phyloP scores from a whole-genome alignment of 2,113 vertebrate genomes.

The Edolisoma coerulescens region DNA sequence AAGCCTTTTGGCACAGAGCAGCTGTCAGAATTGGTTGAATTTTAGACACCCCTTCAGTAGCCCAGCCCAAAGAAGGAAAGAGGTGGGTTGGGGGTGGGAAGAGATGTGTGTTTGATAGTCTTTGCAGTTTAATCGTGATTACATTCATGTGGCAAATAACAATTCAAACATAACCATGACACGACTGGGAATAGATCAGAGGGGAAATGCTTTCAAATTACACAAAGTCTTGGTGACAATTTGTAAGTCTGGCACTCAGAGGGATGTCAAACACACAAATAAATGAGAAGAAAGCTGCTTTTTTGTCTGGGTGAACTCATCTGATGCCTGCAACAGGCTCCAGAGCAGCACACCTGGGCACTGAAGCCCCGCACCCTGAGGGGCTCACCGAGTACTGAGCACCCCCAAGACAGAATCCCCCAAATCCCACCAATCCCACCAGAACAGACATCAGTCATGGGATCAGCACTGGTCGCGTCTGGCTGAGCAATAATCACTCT shows the following conservation, averaged over 20 bases:
- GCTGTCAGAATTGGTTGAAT: constrained; percentile 54
- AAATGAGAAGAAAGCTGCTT: not conserved
- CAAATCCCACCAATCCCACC: not conserved
- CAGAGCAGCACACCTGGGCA: not conserved
- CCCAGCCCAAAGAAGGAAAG: not conserved
- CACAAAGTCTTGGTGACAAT: not conserved
- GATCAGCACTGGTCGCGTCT: not conserved
- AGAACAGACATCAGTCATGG: not conserved
- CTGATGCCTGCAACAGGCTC: not conserved
- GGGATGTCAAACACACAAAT: not conserved
- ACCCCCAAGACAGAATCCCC: not conserved
- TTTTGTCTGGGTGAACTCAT: not conserved
- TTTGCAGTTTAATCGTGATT: not conserved
- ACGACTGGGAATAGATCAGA: not conserved
- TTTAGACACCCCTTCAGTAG: constrained; percentile 24
- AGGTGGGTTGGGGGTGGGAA: not conserved
- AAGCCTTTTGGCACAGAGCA: constrained; percentile 54
- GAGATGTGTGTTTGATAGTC: not conserved
- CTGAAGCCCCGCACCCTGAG: not conserved
- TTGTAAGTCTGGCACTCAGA: not conserved
- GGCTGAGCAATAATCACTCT: not conserved
- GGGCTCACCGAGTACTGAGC: not conserved
- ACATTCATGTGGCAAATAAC: not conserved
- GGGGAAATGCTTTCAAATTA: not conserved
- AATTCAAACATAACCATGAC: not conserved